Evolutionary conservation across 2,888 invertebrate genomes (phyloP).

Genomic region (Pomacea canaliculata): DNA sequence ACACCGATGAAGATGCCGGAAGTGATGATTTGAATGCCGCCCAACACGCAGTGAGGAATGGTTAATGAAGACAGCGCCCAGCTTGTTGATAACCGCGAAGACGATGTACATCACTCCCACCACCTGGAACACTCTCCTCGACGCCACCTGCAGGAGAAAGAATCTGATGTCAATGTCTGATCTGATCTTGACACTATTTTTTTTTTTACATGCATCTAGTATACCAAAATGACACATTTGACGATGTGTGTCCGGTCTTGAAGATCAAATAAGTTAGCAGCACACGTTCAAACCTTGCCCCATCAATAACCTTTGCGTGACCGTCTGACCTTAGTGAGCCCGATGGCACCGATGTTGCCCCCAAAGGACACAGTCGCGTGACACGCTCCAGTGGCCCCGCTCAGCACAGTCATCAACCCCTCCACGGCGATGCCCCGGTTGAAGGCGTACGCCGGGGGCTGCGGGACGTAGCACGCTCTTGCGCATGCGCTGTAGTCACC

Average conservation of each 20-base stretch:
- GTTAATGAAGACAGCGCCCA: conserved; percentile 70
- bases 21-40: conserved; percentile 51
- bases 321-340: conserved; percentile 80
- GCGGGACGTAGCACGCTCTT: conserved; percentile 77
- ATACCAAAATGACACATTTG: too few relatives aligned
- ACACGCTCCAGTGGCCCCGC: conserved; percentile 87
- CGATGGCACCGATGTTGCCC: conserved; percentile 91
- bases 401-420: conserved; percentile 84
- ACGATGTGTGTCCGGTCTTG: too few relatives aligned
- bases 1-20: conserved; percentile 53
- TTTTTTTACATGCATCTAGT: too few relatives aligned
- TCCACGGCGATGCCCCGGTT: conserved; percentile 81
- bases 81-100: conserved; percentile 68
- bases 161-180: too few relatives aligned
- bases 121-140: conserved; percentile 67
- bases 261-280: too few relatives aligned
- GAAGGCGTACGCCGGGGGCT: conserved; percentile 87
- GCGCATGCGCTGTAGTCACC: conserved; percentile 92
- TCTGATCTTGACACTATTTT: too few relatives aligned
- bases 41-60: conserved; percentile 71
- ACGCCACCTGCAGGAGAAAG: conserved; percentile 62
- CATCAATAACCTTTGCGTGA: too few relatives aligned
- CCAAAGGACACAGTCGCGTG: conserved; percentile 91
- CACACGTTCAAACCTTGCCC: too few relatives aligned
- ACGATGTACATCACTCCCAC: conserved; percentile 66